These are phyloP conservation scores for human (Homo sapiens) DNA, from an alignment of 2,113 vertebrate species.

Conservation along the genomic window GRCh38 chr3:72436501-72437000, in stretches of 20 bases:
- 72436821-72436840: neutral
- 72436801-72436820: neutral
- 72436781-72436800: constrained; percentile 21
- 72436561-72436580: neutral
- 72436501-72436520: neutral
- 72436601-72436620: neutral
- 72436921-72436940: neutral
- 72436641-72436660: neutral
- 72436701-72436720: neutral
- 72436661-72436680: neutral
- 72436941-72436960: neutral
- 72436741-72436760: neutral
- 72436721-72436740: neutral
- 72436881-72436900: neutral
- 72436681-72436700: neutral
- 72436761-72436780: neutral
- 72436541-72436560: neutral
- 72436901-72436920: neutral
- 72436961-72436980: neutral
- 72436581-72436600: neutral
- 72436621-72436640: neutral
- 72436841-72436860: neutral
- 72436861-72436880: neutral
- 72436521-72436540: neutral
- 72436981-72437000: neutral